These are phyloP conservation scores for Cotesia congregata DNA, from an alignment of 2,888 invertebrate genomes.

Conservation along the genomic window DNA sequence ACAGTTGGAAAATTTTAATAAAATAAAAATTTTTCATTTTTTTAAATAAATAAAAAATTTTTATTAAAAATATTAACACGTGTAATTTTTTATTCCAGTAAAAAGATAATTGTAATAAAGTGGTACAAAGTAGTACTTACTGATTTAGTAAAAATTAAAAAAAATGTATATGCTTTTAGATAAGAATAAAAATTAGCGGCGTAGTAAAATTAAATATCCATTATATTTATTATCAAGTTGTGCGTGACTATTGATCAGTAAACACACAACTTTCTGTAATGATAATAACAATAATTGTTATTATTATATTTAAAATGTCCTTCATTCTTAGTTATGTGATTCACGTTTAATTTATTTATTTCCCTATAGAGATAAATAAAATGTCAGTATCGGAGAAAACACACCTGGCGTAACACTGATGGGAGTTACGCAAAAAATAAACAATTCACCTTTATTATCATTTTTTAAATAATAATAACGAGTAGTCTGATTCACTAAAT, in stretches of 20 bases:
- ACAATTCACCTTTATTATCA: neutral
- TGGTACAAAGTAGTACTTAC: neutral
- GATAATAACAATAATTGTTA: conserved; percentile 3
- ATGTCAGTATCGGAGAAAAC: conserved; percentile 6
- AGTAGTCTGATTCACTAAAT: neutral
- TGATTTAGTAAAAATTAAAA: neutral
- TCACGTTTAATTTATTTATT: neutral
- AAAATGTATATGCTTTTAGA: neutral
- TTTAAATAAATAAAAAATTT: no score
- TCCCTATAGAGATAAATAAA: conserved; percentile 13
- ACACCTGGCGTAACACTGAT: neutral
- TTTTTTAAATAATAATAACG: neutral
- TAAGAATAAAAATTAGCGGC: neutral
- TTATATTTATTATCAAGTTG: conserved; percentile 4
- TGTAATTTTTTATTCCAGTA: neutral
- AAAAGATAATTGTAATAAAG: neutral
- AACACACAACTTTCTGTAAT: neutral
- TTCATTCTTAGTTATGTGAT: neutral
- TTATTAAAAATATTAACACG: no score
- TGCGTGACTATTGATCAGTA: conserved; percentile 28
- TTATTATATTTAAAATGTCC: neutral
- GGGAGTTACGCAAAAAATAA: conserved; percentile 6
- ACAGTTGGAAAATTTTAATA: no score
- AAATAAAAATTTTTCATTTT: no score
- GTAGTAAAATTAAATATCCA: conserved; percentile 2